Percentiles rank a stretch among this genome's conserved stretches.
Evolutionary conservation across 2,797 vertebrate genomes (phyloP).

Genomic region (Acrocephalus scirpaceus): DNA sequence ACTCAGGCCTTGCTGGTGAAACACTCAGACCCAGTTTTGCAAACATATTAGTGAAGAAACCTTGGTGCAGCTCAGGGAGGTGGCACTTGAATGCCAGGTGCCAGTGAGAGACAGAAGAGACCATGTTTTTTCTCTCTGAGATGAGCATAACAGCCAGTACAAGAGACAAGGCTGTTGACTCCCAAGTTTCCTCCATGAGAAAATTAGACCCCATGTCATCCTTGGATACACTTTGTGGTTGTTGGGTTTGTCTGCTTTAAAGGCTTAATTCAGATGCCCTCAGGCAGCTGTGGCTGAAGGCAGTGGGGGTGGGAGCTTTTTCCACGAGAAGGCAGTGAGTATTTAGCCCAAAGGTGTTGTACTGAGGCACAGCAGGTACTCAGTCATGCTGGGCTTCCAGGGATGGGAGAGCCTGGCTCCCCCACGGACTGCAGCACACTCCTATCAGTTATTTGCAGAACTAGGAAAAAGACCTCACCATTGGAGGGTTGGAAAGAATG

Average conservation of each 20-base stretch:
- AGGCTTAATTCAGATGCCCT: neutral
- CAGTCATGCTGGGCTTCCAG: neutral
- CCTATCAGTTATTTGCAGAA: neutral
- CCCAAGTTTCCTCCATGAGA: neutral
- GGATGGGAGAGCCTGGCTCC: neutral
- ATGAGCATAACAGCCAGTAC: neutral
- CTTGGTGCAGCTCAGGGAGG: neutral
- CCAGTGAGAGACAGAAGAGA: neutral
- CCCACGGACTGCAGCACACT: neutral
- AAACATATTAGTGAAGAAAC: neutral
- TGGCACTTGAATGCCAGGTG: neutral
- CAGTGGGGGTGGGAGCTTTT: neutral
- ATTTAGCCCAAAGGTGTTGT: neutral
- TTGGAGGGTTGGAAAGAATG: neutral
- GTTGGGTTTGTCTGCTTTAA: neutral
- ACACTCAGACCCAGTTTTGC: neutral
- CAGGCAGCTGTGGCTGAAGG: neutral
- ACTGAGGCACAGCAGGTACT: neutral
- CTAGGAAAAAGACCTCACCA: neutral
- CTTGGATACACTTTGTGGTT: neutral
- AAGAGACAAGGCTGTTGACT: neutral
- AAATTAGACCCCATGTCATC: neutral
- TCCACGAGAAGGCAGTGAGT: neutral
- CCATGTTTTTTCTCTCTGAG: accelerated
- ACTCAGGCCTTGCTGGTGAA: neutral